A percentile compares a stretch with the other conserved stretches of the same genome.
Evolutionary conservation across 1,140 invertebrate genomes (phyloP).

Genomic region (Mylabris phalerata): DNA sequence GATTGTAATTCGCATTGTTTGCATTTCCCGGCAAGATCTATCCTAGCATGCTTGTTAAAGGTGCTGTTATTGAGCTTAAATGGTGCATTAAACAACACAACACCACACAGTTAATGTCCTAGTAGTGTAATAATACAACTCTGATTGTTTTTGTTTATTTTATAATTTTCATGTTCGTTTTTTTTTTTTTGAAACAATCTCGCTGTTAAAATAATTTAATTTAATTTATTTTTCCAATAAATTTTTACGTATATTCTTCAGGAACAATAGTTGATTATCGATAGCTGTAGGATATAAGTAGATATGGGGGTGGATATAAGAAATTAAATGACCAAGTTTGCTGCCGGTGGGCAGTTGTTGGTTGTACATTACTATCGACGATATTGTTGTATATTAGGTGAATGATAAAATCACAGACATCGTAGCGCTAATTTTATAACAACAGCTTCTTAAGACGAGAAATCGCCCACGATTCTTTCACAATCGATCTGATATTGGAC

Average conservation of each 20-base stretch:
- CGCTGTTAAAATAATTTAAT: neutral
- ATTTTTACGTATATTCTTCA: too few relatives aligned
- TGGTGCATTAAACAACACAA: conserved; percentile 16
- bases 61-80: conserved; percentile 19
- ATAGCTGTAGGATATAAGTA: neutral
- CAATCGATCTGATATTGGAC: too few relatives aligned
- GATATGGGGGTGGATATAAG: neutral
- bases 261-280: neutral
- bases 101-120: neutral
- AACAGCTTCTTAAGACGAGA: conserved; percentile 1
- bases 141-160: too few relatives aligned
- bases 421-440: conserved; percentile 5
- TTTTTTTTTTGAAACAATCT: too few relatives aligned
- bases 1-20: conserved; percentile 22
- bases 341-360: neutral
- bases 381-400: too few relatives aligned
- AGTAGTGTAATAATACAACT: too few relatives aligned
- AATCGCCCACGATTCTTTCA: too few relatives aligned
- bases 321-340: too few relatives aligned
- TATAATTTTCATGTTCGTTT: too few relatives aligned
- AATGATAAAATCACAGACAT: conserved; percentile 2
- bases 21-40: conserved; percentile 16
- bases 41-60: conserved; percentile 15
- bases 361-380: too few relatives aligned
- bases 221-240: too few relatives aligned